Evolutionary conservation across 2,888 invertebrate species (phyloP).

Genomic region (Julus scandinavius): DNA sequence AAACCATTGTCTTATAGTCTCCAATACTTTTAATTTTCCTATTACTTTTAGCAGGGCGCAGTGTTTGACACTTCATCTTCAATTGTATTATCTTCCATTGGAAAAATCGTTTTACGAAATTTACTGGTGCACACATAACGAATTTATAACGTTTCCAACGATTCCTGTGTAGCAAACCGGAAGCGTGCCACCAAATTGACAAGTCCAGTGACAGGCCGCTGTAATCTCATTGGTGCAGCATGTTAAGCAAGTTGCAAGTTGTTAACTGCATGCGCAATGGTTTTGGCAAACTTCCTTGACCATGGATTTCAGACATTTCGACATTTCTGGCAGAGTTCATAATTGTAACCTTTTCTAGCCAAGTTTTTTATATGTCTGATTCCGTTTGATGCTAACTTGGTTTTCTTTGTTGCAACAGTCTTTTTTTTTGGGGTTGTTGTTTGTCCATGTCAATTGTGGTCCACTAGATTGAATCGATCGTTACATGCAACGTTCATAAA

Average conservation of each 20-base stretch:
- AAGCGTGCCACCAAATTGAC: neutral
- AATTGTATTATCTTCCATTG: neutral
- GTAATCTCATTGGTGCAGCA: slow-evolving; percentile 16
- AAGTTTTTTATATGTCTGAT: neutral
- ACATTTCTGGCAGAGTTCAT: neutral
- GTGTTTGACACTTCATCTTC: neutral
- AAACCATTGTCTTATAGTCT: neutral
- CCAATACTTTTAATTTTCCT: neutral
- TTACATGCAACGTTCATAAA: too few species aligned
- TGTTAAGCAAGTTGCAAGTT: neutral
- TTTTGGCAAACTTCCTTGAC: slow-evolving; percentile 20
- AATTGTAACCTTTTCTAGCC: neutral
- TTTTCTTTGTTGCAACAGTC: neutral
- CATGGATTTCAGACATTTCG: neutral
- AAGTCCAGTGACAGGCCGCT: neutral
- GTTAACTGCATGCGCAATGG: neutral
- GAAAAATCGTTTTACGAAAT: neutral
- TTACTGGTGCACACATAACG: slow-evolving; percentile 9
- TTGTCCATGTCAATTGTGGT: too few species aligned
- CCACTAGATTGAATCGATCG: too few species aligned
- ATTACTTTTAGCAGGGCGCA: neutral
- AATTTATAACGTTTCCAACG: slow-evolving; percentile 14
- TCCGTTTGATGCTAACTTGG: neutral
- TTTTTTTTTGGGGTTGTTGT: neutral
- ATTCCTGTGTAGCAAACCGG: slow-evolving; percentile 26